Base-by-base conservation (phyloP, 2,888 invertebrate species). In the Anoplius nigerrimus region DNA sequence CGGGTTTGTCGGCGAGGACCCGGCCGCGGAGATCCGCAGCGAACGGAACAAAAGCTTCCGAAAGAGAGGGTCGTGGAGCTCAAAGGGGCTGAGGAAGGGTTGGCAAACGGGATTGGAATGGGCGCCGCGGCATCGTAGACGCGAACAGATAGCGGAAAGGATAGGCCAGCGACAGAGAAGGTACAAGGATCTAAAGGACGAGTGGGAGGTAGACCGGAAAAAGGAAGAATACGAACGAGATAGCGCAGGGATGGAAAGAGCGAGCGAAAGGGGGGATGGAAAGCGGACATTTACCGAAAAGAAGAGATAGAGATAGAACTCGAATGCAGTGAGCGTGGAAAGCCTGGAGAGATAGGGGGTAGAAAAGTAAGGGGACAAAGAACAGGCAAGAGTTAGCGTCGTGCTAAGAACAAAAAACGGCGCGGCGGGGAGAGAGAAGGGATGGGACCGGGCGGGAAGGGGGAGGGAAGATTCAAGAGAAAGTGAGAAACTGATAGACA, bases 1-100 rank as follows among this genome's bases (percentile, higher is more conserved):
- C 51, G 70, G n/a, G 61, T 67, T 75, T 65, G 70, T 70, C 72
- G 58, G 48, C 58, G 54, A 67, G 64, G 52, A 58, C 51, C 34
- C 48, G 57, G 20, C 60, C 66, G 45, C n/a, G 42, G 21, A 13
- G 34, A 34, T 34, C 48, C 21, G 42, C 13, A 46, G 16, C 20
- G 59, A 53, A 8, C 45, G 66, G 66, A 55, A 71, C 61, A 74
- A 74, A 66, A 71, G 43, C 22, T 4, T 11, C 8, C 55, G 52
- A 74, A 71, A 68, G 65, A n/a, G 8, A 20, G n/a, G 46, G n/a
- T n/a, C n/a, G n/a, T 13, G 11, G 34, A 34, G 34, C 34, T 34
- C 34, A 34, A 34, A 34, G 34, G 34, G 34, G 34, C 11, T 13
- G 34, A 13, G 1, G 11, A 24, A 34, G 34, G 34, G 34, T 34